Percentiles rank a stretch among this genome's conserved stretches.
Conservation (phyloP, 2,797 vertebrate genomes). For the Periparus ater region DNA sequence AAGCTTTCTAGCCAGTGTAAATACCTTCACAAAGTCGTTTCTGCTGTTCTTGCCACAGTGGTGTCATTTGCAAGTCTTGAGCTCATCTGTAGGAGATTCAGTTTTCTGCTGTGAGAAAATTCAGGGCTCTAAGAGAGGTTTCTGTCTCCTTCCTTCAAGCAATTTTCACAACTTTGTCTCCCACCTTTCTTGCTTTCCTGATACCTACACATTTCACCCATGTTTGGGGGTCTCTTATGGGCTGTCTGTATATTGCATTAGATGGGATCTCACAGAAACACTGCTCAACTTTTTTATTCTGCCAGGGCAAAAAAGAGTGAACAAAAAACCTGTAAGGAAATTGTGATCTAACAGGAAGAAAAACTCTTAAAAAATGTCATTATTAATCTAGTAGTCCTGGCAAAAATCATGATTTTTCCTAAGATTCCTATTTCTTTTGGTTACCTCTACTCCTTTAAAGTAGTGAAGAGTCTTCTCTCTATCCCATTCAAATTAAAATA, state of each 20-base stretch:
- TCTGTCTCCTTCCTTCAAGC: not conserved
- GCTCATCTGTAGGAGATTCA: not conserved
- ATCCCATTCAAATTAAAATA: not conserved
- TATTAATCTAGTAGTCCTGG: not conserved
- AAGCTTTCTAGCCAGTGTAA: not conserved
- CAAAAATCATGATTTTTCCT: not conserved
- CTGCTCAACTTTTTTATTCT: not conserved
- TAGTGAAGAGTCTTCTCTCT: not conserved
- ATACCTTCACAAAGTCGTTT: not conserved
- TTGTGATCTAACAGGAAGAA: not conserved
- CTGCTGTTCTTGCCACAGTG: not conserved
- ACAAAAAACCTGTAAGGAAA: not conserved
- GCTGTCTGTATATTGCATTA: not conserved
- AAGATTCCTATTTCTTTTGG: rapidly evolving
- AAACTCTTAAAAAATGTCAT: not conserved
- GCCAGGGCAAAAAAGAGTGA: not conserved
- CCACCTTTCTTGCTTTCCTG: not conserved
- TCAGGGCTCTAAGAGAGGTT: not conserved
- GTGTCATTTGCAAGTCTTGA: not conserved
- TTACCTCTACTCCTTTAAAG: not conserved
- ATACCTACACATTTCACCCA: not conserved
- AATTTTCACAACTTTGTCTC: not conserved
- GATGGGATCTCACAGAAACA: not conserved
- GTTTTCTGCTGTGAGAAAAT: not conserved
- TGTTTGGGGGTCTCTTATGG: not conserved